phyloP scores from a whole-genome alignment of 1,140 invertebrate species.

The Caenorhabditis remanei region DNA sequence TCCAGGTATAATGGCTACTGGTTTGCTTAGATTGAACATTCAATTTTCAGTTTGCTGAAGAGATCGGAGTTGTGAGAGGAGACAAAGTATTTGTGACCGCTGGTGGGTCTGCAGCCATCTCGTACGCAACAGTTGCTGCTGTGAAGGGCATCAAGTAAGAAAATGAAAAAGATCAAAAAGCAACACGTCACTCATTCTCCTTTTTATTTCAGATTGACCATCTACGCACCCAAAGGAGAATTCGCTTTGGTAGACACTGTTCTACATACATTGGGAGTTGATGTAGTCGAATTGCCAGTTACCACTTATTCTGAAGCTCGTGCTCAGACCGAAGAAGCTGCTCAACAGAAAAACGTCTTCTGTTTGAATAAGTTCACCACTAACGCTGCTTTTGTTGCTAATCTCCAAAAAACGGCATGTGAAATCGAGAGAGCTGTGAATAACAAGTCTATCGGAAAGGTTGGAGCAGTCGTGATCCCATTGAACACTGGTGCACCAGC shows the following conservation, averaged over 20 bases:
- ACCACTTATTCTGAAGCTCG: slow-evolving; percentile 5
- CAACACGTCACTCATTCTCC: slow-evolving; percentile 1
- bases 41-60: slow-evolving; percentile 39
- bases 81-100: slow-evolving; percentile 46
- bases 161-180: slow-evolving; percentile 11
- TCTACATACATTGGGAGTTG: neutral
- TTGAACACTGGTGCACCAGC: slow-evolving; percentile 93
- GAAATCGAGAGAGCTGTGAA: slow-evolving; percentile 88
- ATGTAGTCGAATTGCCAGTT: slow-evolving; percentile 1
- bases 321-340: slow-evolving; percentile 12
- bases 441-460: slow-evolving; percentile 80
- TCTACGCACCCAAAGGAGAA: slow-evolving; percentile 43
- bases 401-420: slow-evolving; percentile 88
- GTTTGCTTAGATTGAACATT: neutral
- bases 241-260: slow-evolving; percentile 44
- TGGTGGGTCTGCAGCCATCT: slow-evolving; percentile 44
- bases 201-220: slow-evolving; percentile 32
- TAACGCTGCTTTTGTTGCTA: slow-evolving; percentile 22
- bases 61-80: slow-evolving; percentile 42
- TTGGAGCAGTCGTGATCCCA: slow-evolving; percentile 82
- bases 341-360: slow-evolving; percentile 23
- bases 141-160: slow-evolving; percentile 42
- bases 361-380: slow-evolving; percentile 38
- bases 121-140: slow-evolving; percentile 46
- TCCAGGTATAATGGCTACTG: neutral